These are phyloP conservation scores for Notothenia rossii DNA, from an alignment of 2,113 vertebrate genomes.

Conservation along the genomic window DNA sequence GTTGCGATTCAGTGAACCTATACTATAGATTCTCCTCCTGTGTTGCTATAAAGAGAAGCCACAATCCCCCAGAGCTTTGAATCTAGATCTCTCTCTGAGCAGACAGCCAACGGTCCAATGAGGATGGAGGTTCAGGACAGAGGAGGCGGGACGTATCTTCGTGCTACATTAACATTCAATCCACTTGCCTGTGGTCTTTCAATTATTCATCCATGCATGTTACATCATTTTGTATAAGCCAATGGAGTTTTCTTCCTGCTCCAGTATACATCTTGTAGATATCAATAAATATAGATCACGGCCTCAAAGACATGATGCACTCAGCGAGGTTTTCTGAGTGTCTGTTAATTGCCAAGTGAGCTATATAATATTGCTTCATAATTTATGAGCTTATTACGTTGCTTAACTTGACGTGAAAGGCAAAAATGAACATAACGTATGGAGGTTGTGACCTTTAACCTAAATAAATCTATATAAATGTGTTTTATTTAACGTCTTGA, in stretches of 20 bases:
- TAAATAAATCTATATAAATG: constrained; percentile 66
- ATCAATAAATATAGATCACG: constrained; percentile 68
- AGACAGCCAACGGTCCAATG: constrained; percentile 45
- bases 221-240: constrained; percentile 73
- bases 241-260: constrained; percentile 46
- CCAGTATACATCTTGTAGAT: constrained; percentile 49
- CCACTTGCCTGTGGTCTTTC: constrained; percentile 75
- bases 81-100: constrained; percentile 62
- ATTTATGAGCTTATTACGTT: constrained; percentile 63
- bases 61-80: constrained; percentile 63
- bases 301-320: constrained; percentile 49
- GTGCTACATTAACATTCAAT: constrained; percentile 75
- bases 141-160: constrained; percentile 51
- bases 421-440: constrained; percentile 30
- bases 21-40: constrained; percentile 57
- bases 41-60: constrained; percentile 74
- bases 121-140: constrained; percentile 39
- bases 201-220: constrained; percentile 79
- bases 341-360: constrained; percentile 60
- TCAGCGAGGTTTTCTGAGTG: constrained; percentile 11
- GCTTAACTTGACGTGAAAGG: constrained; percentile 58
- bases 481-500: constrained; percentile 52
- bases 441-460: constrained; percentile 38
- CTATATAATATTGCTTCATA: constrained; percentile 44
- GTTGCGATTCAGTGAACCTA: constrained; percentile 65